These are phyloP conservation scores for Mobula hypostoma DNA, from an alignment of 2,113 vertebrate genomes.

Conservation along the genomic window DNA sequence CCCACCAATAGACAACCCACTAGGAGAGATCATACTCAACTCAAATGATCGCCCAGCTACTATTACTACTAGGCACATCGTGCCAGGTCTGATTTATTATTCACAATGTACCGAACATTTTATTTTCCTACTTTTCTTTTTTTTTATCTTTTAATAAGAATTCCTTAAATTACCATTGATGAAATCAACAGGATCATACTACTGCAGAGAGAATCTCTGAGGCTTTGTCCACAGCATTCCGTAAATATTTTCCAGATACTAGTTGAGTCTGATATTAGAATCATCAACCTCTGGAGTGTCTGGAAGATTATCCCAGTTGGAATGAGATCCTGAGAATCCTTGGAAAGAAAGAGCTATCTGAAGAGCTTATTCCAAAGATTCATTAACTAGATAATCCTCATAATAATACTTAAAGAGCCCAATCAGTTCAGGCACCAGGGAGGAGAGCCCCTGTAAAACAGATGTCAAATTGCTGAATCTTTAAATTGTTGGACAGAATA, in stretches of 20 bases:
- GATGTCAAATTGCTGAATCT: not conserved
- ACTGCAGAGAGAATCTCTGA: not conserved
- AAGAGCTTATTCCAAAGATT: not conserved
- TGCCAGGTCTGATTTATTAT: not conserved
- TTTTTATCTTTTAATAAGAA: not conserved
- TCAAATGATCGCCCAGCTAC: too few species aligned
- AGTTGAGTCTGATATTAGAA: not conserved
- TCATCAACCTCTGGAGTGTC: not conserved
- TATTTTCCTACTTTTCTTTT: not conserved
- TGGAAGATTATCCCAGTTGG: not conserved
- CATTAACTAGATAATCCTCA: constrained; percentile 14
- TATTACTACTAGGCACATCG: not conserved
- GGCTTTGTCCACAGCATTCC: not conserved
- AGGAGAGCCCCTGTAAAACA: constrained; percentile 9
- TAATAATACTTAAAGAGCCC: not conserved
- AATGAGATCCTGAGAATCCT: not conserved
- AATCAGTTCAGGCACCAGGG: not conserved
- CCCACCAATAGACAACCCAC: too few species aligned
- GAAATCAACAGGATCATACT: not conserved
- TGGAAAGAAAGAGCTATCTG: not conserved
- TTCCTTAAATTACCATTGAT: not conserved
- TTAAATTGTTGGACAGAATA: not conserved
- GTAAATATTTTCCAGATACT: not conserved
- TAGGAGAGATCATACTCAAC: too few species aligned
- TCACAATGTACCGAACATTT: not conserved